Evolutionary conservation across 2,888 invertebrate species (phyloP).

Genomic region (Lordiphosa andalusiaca): DNA sequence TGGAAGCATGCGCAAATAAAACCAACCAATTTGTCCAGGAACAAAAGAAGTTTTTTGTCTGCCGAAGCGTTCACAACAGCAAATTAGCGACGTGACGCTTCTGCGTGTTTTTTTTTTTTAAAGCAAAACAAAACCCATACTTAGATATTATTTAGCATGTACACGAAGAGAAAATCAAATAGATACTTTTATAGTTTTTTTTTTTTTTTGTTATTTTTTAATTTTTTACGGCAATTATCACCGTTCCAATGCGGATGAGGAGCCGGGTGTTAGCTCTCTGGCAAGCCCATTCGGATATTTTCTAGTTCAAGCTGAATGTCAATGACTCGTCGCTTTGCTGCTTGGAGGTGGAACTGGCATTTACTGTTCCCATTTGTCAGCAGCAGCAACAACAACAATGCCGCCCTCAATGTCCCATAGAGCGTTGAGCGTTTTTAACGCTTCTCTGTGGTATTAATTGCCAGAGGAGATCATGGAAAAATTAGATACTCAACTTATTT

Average conservation of each 20-base stretch:
- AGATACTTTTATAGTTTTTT: background rate
- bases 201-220: conserved; percentile 13
- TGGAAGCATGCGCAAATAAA: conserved; percentile 42
- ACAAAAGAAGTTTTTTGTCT: conserved; percentile 35
- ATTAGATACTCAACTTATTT: too few relatives aligned
- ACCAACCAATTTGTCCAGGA: conserved; percentile 49
- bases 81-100: conserved; percentile 34
- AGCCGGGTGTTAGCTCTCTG: too few relatives aligned
- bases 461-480: background rate
- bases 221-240: conserved; percentile 54
- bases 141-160: conserved; percentile 5
- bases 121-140: background rate
- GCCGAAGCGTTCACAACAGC: conserved; percentile 33
- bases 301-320: conserved; percentile 60
- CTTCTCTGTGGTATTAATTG: conserved; percentile 64
- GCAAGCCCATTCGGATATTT: conserved; percentile 36
- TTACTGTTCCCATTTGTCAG: conserved; percentile 59
- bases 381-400: conserved; percentile 26
- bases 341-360: conserved; percentile 51
- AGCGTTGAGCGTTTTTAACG: conserved; percentile 63
- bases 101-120: conserved; percentile 17
- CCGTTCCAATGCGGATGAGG: conserved; percentile 24
- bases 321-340: conserved; percentile 58
- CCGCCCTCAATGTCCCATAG: conserved; percentile 68
- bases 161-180: conserved; percentile 9